Evolutionary conservation across 1,140 invertebrate species (phyloP), one percentile per base, ranked within the genome.

Genomic region (Polypedilum pembai): DNA sequence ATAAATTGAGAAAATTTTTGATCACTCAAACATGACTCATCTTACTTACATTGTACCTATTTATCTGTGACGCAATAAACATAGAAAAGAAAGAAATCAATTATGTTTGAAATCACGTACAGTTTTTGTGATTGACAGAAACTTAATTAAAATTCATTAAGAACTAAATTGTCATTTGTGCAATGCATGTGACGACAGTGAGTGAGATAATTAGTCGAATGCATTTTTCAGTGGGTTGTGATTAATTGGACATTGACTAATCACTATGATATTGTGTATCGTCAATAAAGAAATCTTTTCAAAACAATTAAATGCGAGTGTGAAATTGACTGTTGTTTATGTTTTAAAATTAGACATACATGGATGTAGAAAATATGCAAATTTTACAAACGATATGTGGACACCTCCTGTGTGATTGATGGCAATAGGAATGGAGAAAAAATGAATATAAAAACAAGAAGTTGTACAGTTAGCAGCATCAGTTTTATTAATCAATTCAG

Each of bases 1-100:
- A 69, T 69, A 20, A 69, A 69, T 69, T 69, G 18, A 21, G 18
- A 41, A 41, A 41, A 41, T 41, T 41, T 41, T 41, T 41, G 41
- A 12, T 45, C 41, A 45, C 2, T 45, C 41, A 15, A 45, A 12
- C 41, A 45, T 15, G 8, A 15, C 15, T 4, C 8, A 15, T 45
- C 41, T 15, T 12, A 45, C 41, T 15, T 12, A 45, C 41, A 45
- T 12, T 12, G 41, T 45, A 45, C 8, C 15, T 15, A 45, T 45
- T 45, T 45, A 45, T 12, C 8, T 45, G 41, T 12, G 15, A 12
- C 41, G 41, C 41, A 15, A 15, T 45, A 8, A 8, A 45, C 8
- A 45, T 5, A 41, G 40, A 56, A 56, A 56, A 56, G 45, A 56
- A 15, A 56, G 8, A 56, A 56, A 56, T 56, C 45, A 0, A 56